Evolutionary conservation across 2,113 vertebrate genomes (phyloP).

Genomic region (Ictidomys tridecemlineatus): DNA sequence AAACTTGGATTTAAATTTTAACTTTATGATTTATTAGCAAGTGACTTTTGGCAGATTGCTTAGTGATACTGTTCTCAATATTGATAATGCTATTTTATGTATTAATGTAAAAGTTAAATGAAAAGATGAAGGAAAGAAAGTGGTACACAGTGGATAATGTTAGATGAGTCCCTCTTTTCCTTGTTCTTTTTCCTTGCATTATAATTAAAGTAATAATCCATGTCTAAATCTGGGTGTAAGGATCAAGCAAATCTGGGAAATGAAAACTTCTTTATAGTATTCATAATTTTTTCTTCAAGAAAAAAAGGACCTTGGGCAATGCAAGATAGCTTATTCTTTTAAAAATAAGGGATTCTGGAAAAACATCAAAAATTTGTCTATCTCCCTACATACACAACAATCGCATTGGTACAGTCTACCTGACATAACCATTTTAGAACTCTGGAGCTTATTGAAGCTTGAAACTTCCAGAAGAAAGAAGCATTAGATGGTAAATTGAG

Average conservation of each 20-base stretch:
- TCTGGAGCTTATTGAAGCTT: background rate
- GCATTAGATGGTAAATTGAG: background rate
- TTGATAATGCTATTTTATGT: background rate
- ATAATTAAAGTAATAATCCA: background rate
- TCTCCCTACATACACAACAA: background rate
- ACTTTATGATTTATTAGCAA: background rate
- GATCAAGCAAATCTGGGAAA: background rate
- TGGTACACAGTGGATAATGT: background rate
- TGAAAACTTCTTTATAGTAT: background rate
- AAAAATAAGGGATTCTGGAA: background rate
- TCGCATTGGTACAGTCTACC: background rate
- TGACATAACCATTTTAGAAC: background rate
- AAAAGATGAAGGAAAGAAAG: background rate
- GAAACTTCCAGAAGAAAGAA: background rate
- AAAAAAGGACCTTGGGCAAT: background rate
- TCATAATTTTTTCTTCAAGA: background rate
- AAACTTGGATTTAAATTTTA: slow-evolving; percentile 3
- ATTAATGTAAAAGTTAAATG: background rate
- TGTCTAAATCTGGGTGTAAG: background rate
- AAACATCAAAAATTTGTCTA: background rate
- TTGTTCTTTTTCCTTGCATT: background rate
- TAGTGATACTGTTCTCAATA: background rate
- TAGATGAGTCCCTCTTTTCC: background rate
- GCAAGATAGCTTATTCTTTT: background rate
- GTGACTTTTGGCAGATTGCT: background rate